Percentiles rank a stretch among this genome's conserved stretches.
Evolutionary conservation across 1,140 invertebrate genomes (phyloP).

Genomic region (Leptinotarsa lineolata): DNA sequence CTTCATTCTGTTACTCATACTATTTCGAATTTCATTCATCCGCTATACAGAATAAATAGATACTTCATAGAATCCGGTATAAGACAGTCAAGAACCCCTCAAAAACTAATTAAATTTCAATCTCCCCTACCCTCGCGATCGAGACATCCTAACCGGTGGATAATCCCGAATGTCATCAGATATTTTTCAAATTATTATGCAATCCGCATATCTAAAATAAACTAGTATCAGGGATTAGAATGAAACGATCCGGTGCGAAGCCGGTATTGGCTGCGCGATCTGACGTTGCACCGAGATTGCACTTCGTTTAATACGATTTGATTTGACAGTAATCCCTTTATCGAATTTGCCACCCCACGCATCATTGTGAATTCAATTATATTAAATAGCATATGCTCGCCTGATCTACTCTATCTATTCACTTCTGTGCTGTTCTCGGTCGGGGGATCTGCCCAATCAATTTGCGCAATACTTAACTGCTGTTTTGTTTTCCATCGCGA

Average conservation of each 20-base stretch:
- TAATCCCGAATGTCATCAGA: conserved; percentile 1
- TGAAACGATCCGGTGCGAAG: neutral
- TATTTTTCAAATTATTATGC: conserved; percentile 10
- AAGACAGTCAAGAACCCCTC: too few relatives aligned
- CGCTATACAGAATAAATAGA: too few relatives aligned
- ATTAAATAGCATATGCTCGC: conserved; percentile 47
- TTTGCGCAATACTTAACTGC: conserved; percentile 41
- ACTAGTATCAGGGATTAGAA: conserved; percentile 17
- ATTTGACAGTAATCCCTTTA: conserved; percentile 58
- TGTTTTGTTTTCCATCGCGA: conserved; percentile 15
- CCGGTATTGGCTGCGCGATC: conserved; percentile 27
- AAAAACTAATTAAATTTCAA: too few relatives aligned
- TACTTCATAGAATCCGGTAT: too few relatives aligned
- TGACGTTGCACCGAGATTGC: conserved; percentile 49
- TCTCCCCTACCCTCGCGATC: neutral
- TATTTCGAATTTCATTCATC: too few relatives aligned
- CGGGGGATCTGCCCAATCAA: conserved; percentile 38
- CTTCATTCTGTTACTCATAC: too few relatives aligned
- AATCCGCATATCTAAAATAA: conserved; percentile 27
- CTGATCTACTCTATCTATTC: conserved; percentile 31
- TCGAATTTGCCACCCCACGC: conserved; percentile 56
- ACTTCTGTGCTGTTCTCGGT: conserved; percentile 5
- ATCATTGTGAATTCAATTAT: conserved; percentile 48
- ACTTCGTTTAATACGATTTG: conserved; percentile 55
- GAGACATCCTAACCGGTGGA: neutral